These are phyloP conservation scores for Abrostola tripartita DNA, from an alignment of 2,888 invertebrate genomes.

Conservation along the genomic window DNA sequence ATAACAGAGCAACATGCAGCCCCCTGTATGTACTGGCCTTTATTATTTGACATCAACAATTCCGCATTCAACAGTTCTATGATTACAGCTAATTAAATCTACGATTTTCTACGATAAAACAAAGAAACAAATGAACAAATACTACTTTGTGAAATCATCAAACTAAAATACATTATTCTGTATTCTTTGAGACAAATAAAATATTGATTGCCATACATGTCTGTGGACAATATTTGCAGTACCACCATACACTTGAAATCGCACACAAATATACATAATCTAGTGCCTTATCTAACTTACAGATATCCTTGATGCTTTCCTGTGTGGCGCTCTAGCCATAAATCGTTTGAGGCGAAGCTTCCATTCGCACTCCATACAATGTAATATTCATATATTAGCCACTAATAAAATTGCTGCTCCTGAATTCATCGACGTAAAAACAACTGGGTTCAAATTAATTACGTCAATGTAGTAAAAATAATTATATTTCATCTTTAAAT, in stretches of 20 bases:
- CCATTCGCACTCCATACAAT: not conserved
- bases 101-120: constrained; percentile 4
- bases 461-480: no score
- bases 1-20: no score
- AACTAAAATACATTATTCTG: constrained; percentile 33
- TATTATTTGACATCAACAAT: no score
- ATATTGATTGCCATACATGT: constrained; percentile 15
- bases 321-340: not conserved
- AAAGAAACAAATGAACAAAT: constrained; percentile 7
- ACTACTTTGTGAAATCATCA: not conserved
- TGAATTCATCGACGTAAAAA: no score
- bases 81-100: constrained; percentile 17
- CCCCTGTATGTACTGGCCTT: no score
- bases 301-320: not conserved
- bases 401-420: no score
- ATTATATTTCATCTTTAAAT: no score
- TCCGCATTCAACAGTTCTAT: not conserved
- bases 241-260: not conserved
- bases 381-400: not conserved
- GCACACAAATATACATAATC: not conserved
- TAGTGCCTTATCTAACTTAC: not conserved
- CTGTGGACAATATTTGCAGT: not conserved
- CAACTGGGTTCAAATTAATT: no score
- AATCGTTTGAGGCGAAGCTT: not conserved
- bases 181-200: constrained; percentile 32